These are phyloP conservation scores for Mesoligia furuncula DNA, from an alignment of 2,888 invertebrate species.

Conservation along the genomic window DNA sequence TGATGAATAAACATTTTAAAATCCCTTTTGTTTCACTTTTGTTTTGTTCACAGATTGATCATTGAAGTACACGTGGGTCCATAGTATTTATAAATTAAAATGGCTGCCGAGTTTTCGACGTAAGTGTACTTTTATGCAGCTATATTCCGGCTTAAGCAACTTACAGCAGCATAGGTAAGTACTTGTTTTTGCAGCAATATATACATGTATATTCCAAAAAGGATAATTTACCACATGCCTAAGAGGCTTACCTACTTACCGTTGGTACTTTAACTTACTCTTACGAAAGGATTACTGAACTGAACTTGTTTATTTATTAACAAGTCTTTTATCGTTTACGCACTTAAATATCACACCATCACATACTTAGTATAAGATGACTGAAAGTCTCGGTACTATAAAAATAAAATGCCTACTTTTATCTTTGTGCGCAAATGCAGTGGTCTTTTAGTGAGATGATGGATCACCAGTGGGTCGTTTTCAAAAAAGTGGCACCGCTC, in stretches of 20 bases:
- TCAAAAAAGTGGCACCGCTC: too few species aligned
- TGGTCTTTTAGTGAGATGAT: conserved; percentile 18
- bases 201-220: not conserved
- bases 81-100: conserved; percentile 42
- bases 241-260: conserved; percentile 9
- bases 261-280: conserved; percentile 4
- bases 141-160: conserved; percentile 5
- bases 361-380: not conserved
- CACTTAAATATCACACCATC: not conserved
- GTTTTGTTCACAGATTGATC: conserved; percentile 49
- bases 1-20: conserved; percentile 64
- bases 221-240: conserved; percentile 20
- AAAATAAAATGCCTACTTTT: not conserved
- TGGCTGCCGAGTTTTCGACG: conserved; percentile 15
- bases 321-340: not conserved
- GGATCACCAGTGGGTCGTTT: too few species aligned
- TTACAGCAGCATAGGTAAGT: not conserved
- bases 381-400: not conserved
- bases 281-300: not conserved
- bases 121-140: conserved; percentile 4
- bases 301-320: not conserved
- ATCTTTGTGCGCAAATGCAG: not conserved
- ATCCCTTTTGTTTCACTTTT: conserved; percentile 63
- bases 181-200: conserved; percentile 9
- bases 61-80: conserved; percentile 35